phyloP scores from a whole-genome alignment of 23 tunicate genomes.

The Oikopleura dioica region DNA sequence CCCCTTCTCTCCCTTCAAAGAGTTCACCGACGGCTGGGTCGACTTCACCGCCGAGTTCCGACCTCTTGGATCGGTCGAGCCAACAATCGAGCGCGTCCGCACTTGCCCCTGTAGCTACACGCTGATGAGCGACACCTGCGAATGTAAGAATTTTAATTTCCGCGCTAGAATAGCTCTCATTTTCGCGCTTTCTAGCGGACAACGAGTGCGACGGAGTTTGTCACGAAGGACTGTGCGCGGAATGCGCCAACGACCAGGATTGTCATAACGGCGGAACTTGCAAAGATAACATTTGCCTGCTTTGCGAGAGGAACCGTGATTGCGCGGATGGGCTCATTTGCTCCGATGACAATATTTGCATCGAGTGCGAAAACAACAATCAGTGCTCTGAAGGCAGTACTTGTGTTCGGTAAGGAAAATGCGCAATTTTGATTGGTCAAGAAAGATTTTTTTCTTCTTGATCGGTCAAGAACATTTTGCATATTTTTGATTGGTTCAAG shows the following conservation, averaged over 20 bases:
- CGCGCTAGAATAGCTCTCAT: not conserved
- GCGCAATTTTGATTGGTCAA: too few relatives aligned
- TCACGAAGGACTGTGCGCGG: not conserved
- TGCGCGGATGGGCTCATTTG: not conserved
- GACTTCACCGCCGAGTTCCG: constrained; percentile 11
- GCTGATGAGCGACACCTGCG: not conserved
- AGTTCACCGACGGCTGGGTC: not conserved
- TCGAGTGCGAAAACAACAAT: not conserved
- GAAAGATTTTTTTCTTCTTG: too few relatives aligned
- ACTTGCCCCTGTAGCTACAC: not conserved
- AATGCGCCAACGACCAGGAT: not conserved
- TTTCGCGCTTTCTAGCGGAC: not conserved
- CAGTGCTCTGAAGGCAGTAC: not conserved
- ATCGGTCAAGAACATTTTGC: too few relatives aligned
- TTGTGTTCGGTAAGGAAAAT: too few relatives aligned
- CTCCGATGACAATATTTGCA: not conserved
- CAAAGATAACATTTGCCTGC: not conserved
- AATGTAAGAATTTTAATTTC: not conserved
- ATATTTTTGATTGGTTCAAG: too few relatives aligned
- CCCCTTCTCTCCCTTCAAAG: not conserved
- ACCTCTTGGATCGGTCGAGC: constrained; percentile 13
- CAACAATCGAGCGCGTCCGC: not conserved
- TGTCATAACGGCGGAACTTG: not conserved
- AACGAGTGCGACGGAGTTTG: constrained; percentile 4
- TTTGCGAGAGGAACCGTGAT: not conserved